Conservation (phyloP, 1,140 invertebrate species). For the Bacillus rossius region DNA sequence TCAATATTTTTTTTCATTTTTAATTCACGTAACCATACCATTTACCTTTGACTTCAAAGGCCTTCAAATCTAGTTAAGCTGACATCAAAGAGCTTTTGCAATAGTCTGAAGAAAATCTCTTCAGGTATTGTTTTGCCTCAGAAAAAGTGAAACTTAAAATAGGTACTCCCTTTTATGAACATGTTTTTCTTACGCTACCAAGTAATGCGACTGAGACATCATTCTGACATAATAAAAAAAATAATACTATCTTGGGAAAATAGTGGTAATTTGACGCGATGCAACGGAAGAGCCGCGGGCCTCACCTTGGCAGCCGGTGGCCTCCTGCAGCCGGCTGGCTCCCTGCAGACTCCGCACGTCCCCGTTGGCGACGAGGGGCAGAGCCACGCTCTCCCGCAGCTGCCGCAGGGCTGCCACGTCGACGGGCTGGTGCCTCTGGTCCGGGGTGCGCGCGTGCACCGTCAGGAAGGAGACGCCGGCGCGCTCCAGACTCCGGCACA, state of each 20-base stretch:
- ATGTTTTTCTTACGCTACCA: neutral
- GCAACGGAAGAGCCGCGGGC: slow-evolving; percentile 14
- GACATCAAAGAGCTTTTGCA: too few species aligned
- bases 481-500: slow-evolving; percentile 74
- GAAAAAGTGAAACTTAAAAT: neutral
- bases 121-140: neutral
- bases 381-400: slow-evolving; percentile 61
- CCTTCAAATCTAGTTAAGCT: too few species aligned
- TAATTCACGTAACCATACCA: too few species aligned
- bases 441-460: slow-evolving; percentile 83
- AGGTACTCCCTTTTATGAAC: neutral
- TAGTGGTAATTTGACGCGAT: too few species aligned
- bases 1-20: too few species aligned
- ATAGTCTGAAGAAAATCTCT: neutral
- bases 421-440: slow-evolving; percentile 70
- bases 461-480: slow-evolving; percentile 84
- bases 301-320: slow-evolving; percentile 69
- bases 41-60: too few species aligned
- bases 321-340: slow-evolving; percentile 55
- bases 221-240: neutral
- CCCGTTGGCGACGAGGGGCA: slow-evolving; percentile 91
- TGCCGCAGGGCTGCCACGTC: slow-evolving; percentile 64
- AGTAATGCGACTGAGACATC: neutral
- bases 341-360: slow-evolving; percentile 70
- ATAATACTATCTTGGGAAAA: neutral